Evolutionary conservation across 2,888 invertebrate species (phyloP), one percentile per base, ranked within the genome.

Genomic region (Drosophila diplacantha): DNA sequence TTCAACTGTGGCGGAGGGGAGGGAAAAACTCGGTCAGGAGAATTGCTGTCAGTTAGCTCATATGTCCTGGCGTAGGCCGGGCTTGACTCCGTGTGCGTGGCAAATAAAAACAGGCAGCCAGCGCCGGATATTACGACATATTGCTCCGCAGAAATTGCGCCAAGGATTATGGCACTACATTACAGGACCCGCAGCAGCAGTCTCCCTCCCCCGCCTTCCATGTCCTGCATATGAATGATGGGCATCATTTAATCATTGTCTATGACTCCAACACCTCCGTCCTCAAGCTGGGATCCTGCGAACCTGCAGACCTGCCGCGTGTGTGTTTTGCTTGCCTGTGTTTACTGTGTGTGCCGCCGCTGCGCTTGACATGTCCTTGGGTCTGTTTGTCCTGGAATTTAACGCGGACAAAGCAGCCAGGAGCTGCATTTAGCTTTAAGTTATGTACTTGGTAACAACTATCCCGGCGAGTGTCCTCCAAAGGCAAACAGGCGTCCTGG

Each of bases 91-190:
- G 67, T 77, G 64, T 73, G 83, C 53, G 67, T 51, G 55, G 59
- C 73, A 81, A 80, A 80, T 80, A 77, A 75, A 79, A 81, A 73
- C 74, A 67, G 67, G 69, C 83, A 72, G 59, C 75, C 80, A 71
- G 60, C 73, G 44, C 57, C 68, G 84, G 83, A 81, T 82, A 84
- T 84, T 76, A 79, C 84, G 72, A 83, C 83, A 82, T 83, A 82
- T 84, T 84, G 81, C 81, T 69, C 38, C 58, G 55, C 80, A 76
- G 67, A 79, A 80, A 79, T 80, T 83, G 74, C 82, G 82, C 74
- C 79, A 69, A 68, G 82, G 84, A 81, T 81, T 80, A 83, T 76
- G 69, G 76, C 83, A 81, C 82, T 80, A 81, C 76, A 83, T 79
- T 78, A 78, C 64, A 81, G 73, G 60, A 72, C 67, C 54, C 55